Conservation (phyloP, 2,797 vertebrate genomes). For the Glossophaga mutica region DNA sequence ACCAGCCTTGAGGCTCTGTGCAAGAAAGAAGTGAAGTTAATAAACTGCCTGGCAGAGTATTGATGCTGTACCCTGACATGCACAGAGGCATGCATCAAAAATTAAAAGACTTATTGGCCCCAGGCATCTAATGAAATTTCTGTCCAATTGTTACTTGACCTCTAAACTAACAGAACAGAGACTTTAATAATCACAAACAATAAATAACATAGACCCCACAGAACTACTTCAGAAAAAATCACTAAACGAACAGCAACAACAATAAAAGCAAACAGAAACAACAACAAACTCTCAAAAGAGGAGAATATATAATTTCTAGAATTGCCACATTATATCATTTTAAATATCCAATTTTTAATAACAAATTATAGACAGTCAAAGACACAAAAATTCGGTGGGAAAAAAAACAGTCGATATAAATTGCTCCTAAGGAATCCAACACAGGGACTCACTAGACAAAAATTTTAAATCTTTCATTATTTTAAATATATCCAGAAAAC, state of each 20-base stretch:
- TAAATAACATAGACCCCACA: background rate
- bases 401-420: background rate
- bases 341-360: background rate
- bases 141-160: background rate
- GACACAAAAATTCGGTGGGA: background rate
- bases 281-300: background rate
- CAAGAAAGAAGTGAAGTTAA: background rate
- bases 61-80: background rate
- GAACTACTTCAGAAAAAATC: background rate
- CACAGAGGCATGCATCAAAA: background rate
- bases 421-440: background rate
- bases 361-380: background rate
- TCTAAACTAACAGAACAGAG: background rate
- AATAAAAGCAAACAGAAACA: background rate
- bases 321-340: background rate
- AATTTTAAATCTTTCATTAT: background rate
- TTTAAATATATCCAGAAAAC: background rate
- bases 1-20: background rate
- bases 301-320: background rate
- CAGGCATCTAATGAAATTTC: background rate
- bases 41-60: background rate
- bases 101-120: background rate
- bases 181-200: background rate
- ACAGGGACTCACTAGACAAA: background rate
- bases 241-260: background rate